phyloP scores from a whole-genome alignment of 2,113 vertebrate species.

The Rallus limicola region DNA sequence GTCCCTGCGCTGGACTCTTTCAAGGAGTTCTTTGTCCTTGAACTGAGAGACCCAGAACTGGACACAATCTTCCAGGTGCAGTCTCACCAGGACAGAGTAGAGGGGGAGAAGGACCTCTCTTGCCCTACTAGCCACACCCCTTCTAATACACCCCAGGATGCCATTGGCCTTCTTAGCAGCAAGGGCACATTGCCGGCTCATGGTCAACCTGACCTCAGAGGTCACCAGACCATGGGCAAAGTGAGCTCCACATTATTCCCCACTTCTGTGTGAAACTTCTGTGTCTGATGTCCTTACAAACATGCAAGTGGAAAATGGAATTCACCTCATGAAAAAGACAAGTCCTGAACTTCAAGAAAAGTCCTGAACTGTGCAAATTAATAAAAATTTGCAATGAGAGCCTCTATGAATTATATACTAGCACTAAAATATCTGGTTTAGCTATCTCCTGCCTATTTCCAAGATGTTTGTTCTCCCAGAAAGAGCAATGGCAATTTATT shows the following conservation, averaged over 20 bases:
- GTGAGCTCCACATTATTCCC: neutral
- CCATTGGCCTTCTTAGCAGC: too few species aligned
- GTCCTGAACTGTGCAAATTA: neutral
- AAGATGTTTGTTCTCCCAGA: neutral
- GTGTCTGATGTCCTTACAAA: neutral
- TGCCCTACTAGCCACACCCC: too few species aligned
- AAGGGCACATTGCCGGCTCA: too few species aligned
- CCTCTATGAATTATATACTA: neutral
- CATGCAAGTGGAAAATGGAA: neutral
- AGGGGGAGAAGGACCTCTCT: too few species aligned
- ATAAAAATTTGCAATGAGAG: neutral
- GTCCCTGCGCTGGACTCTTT: too few species aligned
- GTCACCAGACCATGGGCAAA: neutral
- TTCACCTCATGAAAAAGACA: neutral
- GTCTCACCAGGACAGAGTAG: too few species aligned
- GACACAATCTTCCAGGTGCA: too few species aligned
- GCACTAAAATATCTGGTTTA: neutral
- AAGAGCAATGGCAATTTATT: neutral
- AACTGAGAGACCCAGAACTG: too few species aligned
- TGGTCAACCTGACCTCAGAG: too few species aligned
- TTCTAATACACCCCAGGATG: too few species aligned
- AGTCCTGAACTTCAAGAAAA: neutral
- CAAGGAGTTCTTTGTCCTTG: too few species aligned
- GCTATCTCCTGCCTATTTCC: neutral
- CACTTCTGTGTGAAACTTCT: neutral